phyloP scores from a whole-genome alignment of 2,113 vertebrate species.

The Isichthys henryi region DNA sequence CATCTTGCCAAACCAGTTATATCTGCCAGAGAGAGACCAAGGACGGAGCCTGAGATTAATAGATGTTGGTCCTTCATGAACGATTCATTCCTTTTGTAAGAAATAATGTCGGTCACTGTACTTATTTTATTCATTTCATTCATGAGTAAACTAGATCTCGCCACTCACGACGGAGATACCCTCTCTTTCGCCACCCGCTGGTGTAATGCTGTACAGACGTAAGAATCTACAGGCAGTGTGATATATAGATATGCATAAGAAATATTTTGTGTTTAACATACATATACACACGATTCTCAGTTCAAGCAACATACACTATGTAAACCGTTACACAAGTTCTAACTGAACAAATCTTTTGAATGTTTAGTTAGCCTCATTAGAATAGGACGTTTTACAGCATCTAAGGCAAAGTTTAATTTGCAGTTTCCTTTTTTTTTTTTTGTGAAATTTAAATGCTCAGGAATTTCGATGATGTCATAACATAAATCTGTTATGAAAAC shows the following conservation, averaged over 20 bases:
- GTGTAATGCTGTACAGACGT: neutral
- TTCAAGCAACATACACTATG: neutral
- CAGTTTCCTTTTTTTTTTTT: neutral
- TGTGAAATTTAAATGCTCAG: neutral
- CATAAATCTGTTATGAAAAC: neutral
- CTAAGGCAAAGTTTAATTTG: constrained; percentile 35
- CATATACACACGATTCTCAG: neutral
- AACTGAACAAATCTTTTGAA: neutral
- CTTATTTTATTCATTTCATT: neutral
- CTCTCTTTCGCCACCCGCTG: neutral
- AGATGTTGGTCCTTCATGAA: neutral
- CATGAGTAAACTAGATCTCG: neutral
- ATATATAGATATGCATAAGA: neutral
- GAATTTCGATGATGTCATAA: constrained; percentile 2
- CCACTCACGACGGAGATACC: neutral
- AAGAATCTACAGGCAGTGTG: neutral
- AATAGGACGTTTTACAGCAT: neutral
- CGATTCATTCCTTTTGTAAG: neutral
- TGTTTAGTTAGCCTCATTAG: neutral
- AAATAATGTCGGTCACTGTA: neutral
- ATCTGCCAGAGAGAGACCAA: neutral
- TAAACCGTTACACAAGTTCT: neutral
- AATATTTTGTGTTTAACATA: neutral
- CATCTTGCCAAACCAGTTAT: neutral
- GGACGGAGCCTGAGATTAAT: neutral